These are phyloP conservation scores for Penaeus indicus DNA, from an alignment of 1,140 invertebrate genomes.

Conservation along the genomic window DNA sequence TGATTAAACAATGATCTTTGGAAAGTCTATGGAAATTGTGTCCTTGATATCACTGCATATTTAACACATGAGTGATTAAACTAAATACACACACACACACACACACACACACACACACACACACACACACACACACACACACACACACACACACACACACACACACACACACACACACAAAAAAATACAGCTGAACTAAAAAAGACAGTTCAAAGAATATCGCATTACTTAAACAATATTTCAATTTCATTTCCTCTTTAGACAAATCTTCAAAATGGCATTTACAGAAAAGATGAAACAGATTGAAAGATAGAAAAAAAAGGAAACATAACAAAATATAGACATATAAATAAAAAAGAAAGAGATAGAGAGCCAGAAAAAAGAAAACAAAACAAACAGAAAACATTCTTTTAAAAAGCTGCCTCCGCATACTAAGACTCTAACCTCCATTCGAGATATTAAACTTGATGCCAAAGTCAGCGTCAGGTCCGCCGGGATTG, in stretches of 20 bases:
- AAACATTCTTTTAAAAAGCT: neutral
- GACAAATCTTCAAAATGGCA: neutral
- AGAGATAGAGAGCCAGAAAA: too few relatives aligned
- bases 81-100: neutral
- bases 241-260: neutral
- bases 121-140: too few relatives aligned
- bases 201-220: constrained; percentile 33
- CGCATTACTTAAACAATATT: constrained; percentile 32
- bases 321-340: neutral
- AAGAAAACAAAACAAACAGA: too few relatives aligned
- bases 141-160: too few relatives aligned
- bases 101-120: too few relatives aligned
- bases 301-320: too few relatives aligned
- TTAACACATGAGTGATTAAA: too few relatives aligned
- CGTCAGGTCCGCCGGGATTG: constrained; percentile 96
- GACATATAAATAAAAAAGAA: too few relatives aligned
- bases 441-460: constrained; percentile 94
- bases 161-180: too few relatives aligned
- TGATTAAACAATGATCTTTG: too few relatives aligned
- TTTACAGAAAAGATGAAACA: constrained; percentile 12
- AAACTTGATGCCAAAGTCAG: constrained; percentile 99
- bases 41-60: neutral
- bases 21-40: neutral
- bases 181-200: too few relatives aligned
- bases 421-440: neutral